phyloP scores from a whole-genome alignment of 2,113 vertebrate species.

The Bubo blakistoni region DNA sequence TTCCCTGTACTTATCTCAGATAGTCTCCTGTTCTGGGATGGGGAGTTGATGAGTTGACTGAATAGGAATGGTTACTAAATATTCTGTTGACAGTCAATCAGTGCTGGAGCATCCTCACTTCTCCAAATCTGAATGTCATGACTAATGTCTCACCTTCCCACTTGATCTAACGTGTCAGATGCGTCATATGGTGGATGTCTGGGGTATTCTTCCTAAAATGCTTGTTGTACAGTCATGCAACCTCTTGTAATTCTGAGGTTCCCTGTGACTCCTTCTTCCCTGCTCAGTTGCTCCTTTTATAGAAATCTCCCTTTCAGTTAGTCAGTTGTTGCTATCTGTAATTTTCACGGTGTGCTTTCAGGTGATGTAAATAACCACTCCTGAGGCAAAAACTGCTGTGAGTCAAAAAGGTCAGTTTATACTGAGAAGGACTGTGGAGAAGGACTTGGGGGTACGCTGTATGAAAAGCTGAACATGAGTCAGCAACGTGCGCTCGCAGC shows the following conservation, averaged over 20 bases:
- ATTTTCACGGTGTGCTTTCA: not conserved
- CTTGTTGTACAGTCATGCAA: not conserved
- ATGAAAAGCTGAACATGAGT: not conserved
- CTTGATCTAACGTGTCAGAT: accelerated
- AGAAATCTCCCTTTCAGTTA: not conserved
- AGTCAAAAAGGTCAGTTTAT: not conserved
- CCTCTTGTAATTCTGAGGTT: too few species aligned
- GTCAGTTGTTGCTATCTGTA: not conserved
- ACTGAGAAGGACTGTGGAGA: not conserved
- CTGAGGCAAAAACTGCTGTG: not conserved
- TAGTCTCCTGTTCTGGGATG: not conserved
- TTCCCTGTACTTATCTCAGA: not conserved
- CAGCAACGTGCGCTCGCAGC: accelerated
- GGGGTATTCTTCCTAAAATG: not conserved
- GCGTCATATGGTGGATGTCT: not conserved
- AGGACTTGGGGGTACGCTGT: not conserved
- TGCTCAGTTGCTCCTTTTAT: not conserved
- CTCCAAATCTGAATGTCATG: not conserved
- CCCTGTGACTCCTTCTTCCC: not conserved
- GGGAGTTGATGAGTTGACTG: not conserved
- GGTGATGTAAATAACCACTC: not conserved
- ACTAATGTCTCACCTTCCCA: not conserved
- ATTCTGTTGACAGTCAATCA: not conserved
- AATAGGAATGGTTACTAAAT: not conserved
- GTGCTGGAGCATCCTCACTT: not conserved